phyloP scores from a whole-genome alignment of 2,888 invertebrate species.

The Amiota minor region DNA sequence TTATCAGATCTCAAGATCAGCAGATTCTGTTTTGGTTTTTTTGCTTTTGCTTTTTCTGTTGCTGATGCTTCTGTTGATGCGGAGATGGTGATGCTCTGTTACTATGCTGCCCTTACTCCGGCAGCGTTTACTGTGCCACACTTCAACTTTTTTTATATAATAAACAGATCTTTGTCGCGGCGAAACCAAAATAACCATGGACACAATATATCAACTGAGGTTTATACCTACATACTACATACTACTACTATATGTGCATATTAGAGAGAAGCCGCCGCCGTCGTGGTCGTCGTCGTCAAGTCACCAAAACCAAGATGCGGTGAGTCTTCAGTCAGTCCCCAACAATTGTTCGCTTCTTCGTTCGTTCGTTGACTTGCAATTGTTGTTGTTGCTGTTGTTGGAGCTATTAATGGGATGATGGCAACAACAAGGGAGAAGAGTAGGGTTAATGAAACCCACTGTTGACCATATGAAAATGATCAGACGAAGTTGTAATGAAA shows the following conservation, averaged over 20 bases:
- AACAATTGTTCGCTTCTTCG: neutral
- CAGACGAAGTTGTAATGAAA: neutral
- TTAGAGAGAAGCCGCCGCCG: constrained; percentile 11
- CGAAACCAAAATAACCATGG: constrained; percentile 70
- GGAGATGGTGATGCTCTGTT: neutral
- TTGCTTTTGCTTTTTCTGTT: constrained; percentile 26
- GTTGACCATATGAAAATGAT: neutral
- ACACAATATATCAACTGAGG: constrained; percentile 71
- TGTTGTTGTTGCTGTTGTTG: neutral
- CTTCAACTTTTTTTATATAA: constrained; percentile 62
- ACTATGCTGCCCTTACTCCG: neutral
- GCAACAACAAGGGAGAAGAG: neutral
- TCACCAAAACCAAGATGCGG: constrained; percentile 41
- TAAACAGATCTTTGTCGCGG: constrained; percentile 72
- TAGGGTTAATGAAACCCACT: neutral
- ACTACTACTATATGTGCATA: constrained; percentile 32
- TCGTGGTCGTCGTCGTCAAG: constrained; percentile 4
- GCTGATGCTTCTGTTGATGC: constrained; percentile 16
- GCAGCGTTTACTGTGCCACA: constrained; percentile 13
- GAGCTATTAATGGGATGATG: neutral
- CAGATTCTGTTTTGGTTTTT: constrained; percentile 57
- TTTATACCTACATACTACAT: constrained; percentile 56
- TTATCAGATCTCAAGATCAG: constrained; percentile 72
- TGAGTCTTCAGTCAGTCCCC: neutral
- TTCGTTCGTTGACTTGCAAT: constrained; percentile 20